phyloP scores from a whole-genome alignment of 2,113 vertebrate species.

The Numida meleagris region DNA sequence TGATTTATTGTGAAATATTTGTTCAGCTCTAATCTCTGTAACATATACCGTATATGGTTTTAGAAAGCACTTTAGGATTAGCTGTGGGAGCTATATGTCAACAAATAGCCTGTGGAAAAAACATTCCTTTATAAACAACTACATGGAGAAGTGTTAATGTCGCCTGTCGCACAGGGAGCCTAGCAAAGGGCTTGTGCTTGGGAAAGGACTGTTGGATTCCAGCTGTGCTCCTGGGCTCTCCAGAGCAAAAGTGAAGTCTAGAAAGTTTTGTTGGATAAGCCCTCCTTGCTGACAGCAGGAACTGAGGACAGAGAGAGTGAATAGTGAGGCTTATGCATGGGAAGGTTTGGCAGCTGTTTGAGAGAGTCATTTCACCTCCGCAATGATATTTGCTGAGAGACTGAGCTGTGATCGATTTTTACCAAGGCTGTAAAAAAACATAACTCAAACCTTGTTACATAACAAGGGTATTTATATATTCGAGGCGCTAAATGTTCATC shows the following conservation, averaged over 20 bases:
- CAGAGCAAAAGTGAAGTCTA: neutral
- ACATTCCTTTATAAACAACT: neutral
- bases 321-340: neutral
- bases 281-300: neutral
- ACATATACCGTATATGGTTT: neutral
- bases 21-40: conserved; percentile 25
- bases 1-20: conserved; percentile 46
- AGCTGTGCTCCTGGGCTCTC: neutral
- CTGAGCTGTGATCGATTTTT: conserved; percentile 12
- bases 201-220: neutral
- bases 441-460: conserved; percentile 35
- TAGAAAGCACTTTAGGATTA: conserved; percentile 51
- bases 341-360: neutral
- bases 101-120: conserved; percentile 18
- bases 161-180: neutral
- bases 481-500: neutral
- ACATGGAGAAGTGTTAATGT: neutral
- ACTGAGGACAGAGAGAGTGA: neutral
- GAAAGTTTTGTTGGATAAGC: neutral
- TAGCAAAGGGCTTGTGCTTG: neutral
- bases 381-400: neutral
- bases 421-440: conserved; percentile 9
- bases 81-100: conserved; percentile 38
- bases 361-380: neutral
- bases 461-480: conserved; percentile 29